phyloP scores from a whole-genome alignment of 2,888 invertebrate genomes.

The Ptychoptera albimana region DNA sequence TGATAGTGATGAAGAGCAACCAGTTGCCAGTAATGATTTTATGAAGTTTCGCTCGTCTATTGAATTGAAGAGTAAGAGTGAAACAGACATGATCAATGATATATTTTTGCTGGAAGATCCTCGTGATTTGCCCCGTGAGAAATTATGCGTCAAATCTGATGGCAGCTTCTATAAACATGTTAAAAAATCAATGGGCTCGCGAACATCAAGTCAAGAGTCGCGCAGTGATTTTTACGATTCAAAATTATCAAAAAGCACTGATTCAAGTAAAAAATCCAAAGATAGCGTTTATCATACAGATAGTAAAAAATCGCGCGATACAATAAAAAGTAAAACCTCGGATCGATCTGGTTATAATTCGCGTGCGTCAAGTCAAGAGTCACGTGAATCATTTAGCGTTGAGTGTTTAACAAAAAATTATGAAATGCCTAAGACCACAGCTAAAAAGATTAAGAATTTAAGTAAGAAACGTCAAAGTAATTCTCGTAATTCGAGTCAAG shows the following conservation, averaged over 20 bases:
- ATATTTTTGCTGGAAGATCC: constrained; percentile 66
- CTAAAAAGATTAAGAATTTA: constrained; percentile 26
- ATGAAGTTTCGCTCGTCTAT: constrained; percentile 38
- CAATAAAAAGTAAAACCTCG: constrained; percentile 41
- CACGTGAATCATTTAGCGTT: constrained; percentile 25
- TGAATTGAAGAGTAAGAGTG: constrained; percentile 47
- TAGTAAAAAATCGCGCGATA: constrained; percentile 47
- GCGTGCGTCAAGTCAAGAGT: constrained; percentile 51
- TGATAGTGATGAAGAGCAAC: constrained; percentile 38
- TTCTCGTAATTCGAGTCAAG: constrained; percentile 51
- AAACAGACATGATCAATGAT: constrained; percentile 52
- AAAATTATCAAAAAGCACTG: constrained; percentile 46
- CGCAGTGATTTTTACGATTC: constrained; percentile 52
- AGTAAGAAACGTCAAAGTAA: constrained; percentile 21
- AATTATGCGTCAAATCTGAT: constrained; percentile 53
- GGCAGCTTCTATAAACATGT: constrained; percentile 57
- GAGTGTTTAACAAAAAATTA: constrained; percentile 32
- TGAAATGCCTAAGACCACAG: constrained; percentile 31
- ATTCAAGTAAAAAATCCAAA: constrained; percentile 46
- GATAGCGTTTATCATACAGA: constrained; percentile 49
- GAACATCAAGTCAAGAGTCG: constrained; percentile 54
- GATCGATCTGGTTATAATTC: constrained; percentile 39
- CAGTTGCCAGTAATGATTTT: constrained; percentile 34
- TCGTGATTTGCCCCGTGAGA: constrained; percentile 54
- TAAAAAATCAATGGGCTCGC: constrained; percentile 43